Evolutionary conservation across 2,113 vertebrate genomes (phyloP).

Genomic region (Salvator merianae): DNA sequence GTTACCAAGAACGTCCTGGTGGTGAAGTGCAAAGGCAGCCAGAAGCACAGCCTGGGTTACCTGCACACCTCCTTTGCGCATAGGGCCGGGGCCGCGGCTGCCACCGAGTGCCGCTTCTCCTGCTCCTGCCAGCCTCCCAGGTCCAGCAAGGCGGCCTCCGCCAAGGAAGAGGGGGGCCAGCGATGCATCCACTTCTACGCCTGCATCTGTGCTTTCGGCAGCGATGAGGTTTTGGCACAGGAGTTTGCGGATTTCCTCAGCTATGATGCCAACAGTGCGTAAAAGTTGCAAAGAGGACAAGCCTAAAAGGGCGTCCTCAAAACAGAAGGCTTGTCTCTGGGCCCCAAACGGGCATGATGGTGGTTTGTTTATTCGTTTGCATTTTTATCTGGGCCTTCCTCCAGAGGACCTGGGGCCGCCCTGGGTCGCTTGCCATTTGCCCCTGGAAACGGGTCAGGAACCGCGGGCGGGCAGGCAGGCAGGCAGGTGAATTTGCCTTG

Average conservation of each 20-base stretch:
- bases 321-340: neutral
- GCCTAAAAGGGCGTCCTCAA: neutral
- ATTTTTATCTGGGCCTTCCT: too few species aligned
- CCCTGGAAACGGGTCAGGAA: neutral
- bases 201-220: conserved; percentile 90
- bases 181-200: conserved; percentile 92
- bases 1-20: conserved; percentile 80
- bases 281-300: neutral
- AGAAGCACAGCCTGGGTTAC: conserved; percentile 83
- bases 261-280: conserved; percentile 76
- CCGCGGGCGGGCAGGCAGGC: too few species aligned
- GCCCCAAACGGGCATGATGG: neutral
- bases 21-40: conserved; percentile 84
- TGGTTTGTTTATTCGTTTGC: too few species aligned
- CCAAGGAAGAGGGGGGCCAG: conserved; percentile 38
- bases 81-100: conserved; percentile 51
- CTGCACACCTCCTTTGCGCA: conserved; percentile 84
- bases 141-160: conserved; percentile 34
- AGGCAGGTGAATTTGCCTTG: neutral
- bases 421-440: neutral
- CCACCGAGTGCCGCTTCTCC: conserved; percentile 70
- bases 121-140: conserved; percentile 75
- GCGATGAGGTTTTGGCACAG: conserved; percentile 84
- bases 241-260: conserved; percentile 87
- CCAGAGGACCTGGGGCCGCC: too few species aligned